phyloP scores from a whole-genome alignment of 1,140 invertebrate genomes.

The Coboldia fuscipes region DNA sequence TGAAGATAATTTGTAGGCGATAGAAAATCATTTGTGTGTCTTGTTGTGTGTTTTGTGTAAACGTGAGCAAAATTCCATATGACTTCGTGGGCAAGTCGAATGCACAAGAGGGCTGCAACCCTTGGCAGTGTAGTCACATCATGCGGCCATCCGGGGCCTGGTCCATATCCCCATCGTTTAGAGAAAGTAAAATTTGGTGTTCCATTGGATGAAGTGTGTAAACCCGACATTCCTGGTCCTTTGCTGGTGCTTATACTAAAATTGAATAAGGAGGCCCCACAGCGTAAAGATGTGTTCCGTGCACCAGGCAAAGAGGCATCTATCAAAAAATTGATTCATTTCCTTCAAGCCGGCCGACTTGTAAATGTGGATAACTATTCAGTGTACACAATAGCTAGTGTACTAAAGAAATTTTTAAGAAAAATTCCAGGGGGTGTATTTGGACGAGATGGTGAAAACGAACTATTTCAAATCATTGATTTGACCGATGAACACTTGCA shows the following conservation, averaged over 20 bases:
- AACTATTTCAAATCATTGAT: conserved; percentile 74
- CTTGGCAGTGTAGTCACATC: conserved; percentile 76
- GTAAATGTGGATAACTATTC: conserved; percentile 97
- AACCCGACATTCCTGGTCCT: conserved; percentile 80
- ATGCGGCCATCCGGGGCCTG: conserved; percentile 49
- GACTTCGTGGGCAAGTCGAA: conserved; percentile 76
- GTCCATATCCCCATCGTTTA: conserved; percentile 54
- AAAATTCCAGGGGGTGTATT: conserved; percentile 95
- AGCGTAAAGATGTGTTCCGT: conserved; percentile 81
- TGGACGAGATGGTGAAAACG: conserved; percentile 70
- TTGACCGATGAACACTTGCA: conserved; percentile 57
- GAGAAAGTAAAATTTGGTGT: conserved; percentile 84
- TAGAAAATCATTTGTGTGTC: too few relatives aligned
- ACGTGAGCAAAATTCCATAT: conserved; percentile 31
- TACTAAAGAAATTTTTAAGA: conserved; percentile 92
- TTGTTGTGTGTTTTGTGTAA: too few relatives aligned
- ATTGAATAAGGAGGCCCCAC: conserved; percentile 83
- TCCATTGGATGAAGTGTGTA: conserved; percentile 73
- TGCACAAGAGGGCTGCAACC: conserved; percentile 70
- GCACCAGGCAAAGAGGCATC: conserved; percentile 86
- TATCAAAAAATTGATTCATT: conserved; percentile 91
- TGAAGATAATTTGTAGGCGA: too few relatives aligned
- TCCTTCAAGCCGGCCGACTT: conserved; percentile 78
- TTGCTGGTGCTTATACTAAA: conserved; percentile 78
- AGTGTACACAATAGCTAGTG: conserved; percentile 95